Evolutionary conservation across 2,113 vertebrate species (phyloP).

Genomic region (Pristiophorus japonicus): DNA sequence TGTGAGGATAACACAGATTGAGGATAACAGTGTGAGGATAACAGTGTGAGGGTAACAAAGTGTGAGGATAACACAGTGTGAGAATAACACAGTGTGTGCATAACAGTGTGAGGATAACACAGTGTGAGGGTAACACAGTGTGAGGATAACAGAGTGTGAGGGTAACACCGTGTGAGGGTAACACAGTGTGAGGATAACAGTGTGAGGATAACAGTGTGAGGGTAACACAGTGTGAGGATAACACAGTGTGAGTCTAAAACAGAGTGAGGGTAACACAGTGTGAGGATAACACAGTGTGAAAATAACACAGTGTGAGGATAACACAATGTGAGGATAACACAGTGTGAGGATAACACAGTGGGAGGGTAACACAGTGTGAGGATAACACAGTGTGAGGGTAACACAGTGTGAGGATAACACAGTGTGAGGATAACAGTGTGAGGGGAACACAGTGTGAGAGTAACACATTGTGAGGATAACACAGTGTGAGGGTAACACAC

Average conservation of each 20-base stretch:
- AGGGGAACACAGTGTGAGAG: too few species aligned
- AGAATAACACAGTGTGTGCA: background rate
- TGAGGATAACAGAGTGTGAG: background rate
- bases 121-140: background rate
- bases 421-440: background rate
- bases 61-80: background rate
- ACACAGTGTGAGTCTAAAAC: too few species aligned
- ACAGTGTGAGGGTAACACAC: too few species aligned
- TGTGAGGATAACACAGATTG: too few species aligned
- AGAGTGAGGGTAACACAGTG: background rate
- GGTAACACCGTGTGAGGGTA: background rate
- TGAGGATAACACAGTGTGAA: background rate
- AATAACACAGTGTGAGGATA: background rate
- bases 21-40: too few species aligned
- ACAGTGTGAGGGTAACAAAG: background rate
- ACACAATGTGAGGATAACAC: background rate
- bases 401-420: too few species aligned
- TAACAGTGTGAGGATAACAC: background rate
- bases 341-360: too few species aligned
- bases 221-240: too few species aligned
- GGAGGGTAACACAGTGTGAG: too few species aligned
- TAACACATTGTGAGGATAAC: background rate
- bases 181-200: too few species aligned
- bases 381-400: too few species aligned
- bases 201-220: too few species aligned